These are phyloP conservation scores for Sorex araneus DNA, from an alignment of 2,113 vertebrate genomes.

Conservation along the genomic window DNA sequence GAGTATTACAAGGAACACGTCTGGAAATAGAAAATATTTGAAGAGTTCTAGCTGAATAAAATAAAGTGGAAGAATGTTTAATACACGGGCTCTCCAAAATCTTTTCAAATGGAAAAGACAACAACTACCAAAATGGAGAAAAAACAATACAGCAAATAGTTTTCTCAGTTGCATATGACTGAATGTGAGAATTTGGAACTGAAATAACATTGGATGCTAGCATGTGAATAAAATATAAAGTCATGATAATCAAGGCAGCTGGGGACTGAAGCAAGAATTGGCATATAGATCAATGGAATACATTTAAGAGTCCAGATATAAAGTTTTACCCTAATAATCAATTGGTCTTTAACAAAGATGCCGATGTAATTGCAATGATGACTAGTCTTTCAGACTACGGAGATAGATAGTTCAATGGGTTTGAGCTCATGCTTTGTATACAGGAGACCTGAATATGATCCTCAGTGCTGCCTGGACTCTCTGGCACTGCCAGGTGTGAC, in stretches of 20 bases:
- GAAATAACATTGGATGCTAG: neutral
- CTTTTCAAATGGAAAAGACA: neutral
- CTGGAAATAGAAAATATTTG: neutral
- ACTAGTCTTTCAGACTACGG: neutral
- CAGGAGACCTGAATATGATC: no score
- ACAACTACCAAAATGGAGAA: neutral
- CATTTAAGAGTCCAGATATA: slow-evolving; percentile 11
- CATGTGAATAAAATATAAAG: neutral
- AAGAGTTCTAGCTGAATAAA: slow-evolving; percentile 9
- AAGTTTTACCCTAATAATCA: neutral
- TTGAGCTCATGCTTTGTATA: no score
- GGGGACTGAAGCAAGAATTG: neutral
- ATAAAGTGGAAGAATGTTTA: slow-evolving; percentile 30
- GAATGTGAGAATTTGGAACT: slow-evolving; percentile 2
- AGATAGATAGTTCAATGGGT: no score
- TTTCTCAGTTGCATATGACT: neutral
- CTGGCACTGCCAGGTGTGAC: no score
- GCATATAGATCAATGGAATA: neutral
- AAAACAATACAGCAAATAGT: slow-evolving; percentile 31
- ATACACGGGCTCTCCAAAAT: neutral
- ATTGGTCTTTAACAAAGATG: slow-evolving; percentile 15
- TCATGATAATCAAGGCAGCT: neutral
- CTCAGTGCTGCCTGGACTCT: no score
- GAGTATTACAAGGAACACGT: neutral
- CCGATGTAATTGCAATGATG: neutral